Evolutionary conservation across 2,888 invertebrate genomes (phyloP), one percentile per base, ranked within the genome.

Genomic region (Plebejus argus): DNA sequence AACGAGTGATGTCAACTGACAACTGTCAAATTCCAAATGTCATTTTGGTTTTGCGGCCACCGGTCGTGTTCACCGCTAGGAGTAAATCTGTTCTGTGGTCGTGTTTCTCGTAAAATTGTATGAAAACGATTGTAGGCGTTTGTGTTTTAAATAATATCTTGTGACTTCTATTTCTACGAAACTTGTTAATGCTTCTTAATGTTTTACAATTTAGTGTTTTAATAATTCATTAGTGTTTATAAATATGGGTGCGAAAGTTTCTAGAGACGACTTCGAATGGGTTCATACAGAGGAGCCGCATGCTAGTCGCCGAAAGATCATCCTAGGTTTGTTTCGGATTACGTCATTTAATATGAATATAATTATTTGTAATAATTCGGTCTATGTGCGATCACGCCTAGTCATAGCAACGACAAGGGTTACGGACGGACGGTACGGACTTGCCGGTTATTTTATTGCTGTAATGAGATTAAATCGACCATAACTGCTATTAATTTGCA

Each of bases 261-360:
- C 99, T 33, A 96, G 98, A 85, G 97, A 96, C 1, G 99, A 99
- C 94, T 99, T 99, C 88, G 99, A 99, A 89, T 99, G 99, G 99
- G 96, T 96, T 66, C 98, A 98, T 85, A 98, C 98, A 0, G 99
- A 99, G 87, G 99, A 99, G 89, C 99, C 99, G 12, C 99, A 99
- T 90, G 99, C 99, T 7, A 97, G 97, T 79, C 96, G 99, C 80
- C 95, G 99, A 80, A 98, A 98, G 94, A 95, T 98, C 84, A 99
- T 99, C 88, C 95, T 99, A 87, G 97, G 98, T 98, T 95, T 83
- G 90, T 87, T 77, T 23, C 23, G 23, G 28, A 74, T 74, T 49
- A 74, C 74, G 74, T 74, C 74, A 74, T 74, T 53, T 49, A n/a
- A n/a, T n/a, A 18, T 53, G 8, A 28, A 45, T 71, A 71, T 20